Percentiles rank a stretch among this genome's conserved stretches.
Evolutionary conservation across 2,113 vertebrate genomes (phyloP).

Genomic region (Anolis carolinensis): DNA sequence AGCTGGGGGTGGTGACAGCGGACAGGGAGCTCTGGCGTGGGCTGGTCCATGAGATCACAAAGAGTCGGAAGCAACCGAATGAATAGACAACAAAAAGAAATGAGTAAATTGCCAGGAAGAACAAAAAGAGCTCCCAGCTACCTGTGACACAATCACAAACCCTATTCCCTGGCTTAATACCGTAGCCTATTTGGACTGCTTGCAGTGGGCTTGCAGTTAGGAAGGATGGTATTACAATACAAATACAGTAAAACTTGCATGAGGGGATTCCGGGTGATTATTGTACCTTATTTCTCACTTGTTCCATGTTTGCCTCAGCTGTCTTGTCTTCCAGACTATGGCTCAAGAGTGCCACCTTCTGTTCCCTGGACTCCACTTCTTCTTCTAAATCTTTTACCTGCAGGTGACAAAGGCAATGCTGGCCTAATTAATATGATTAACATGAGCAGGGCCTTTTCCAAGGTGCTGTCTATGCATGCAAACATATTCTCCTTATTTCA

Average conservation of each 20-base stretch:
- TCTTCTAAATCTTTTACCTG: slow-evolving; percentile 65
- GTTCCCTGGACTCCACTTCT: slow-evolving; percentile 62
- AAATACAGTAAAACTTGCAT: not conserved
- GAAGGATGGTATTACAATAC: not conserved
- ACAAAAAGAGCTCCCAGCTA: too few relatives aligned
- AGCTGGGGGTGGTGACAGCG: too few relatives aligned
- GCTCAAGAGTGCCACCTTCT: slow-evolving; percentile 74
- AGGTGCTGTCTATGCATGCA: too few relatives aligned
- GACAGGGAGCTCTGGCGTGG: too few relatives aligned
- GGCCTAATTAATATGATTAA: not conserved
- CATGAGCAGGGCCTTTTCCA: not conserved
- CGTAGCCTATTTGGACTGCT: too few relatives aligned
- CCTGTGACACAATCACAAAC: too few relatives aligned
- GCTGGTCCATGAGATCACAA: too few relatives aligned
- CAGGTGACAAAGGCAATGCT: not conserved
- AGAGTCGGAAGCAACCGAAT: too few relatives aligned
- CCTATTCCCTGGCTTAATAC: too few relatives aligned
- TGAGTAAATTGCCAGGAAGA: too few relatives aligned
- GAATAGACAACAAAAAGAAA: too few relatives aligned
- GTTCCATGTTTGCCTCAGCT: slow-evolving; percentile 83
- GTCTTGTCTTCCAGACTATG: slow-evolving; percentile 81
- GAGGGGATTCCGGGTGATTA: not conserved
- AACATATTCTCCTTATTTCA: too few relatives aligned
- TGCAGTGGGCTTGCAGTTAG: not conserved
- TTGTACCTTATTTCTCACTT: slow-evolving; percentile 78